Base-by-base conservation (phyloP, 53 echinoderm and acorn worm species). In the Holothuria leucospilota region DNA sequence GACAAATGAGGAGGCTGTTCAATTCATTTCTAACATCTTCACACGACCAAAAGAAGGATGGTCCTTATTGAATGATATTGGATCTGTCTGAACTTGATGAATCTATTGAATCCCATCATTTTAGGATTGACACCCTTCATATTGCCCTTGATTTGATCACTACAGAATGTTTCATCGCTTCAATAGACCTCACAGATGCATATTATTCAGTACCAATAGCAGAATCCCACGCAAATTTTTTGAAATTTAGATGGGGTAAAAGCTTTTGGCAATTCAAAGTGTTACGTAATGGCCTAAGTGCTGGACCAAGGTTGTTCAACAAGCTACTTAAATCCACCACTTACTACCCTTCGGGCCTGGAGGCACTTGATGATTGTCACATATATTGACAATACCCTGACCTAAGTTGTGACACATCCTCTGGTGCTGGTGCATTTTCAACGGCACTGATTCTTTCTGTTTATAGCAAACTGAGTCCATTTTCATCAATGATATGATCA, bases 1-100 rank as follows among this genome's bases (percentile, higher is more conserved):
- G 27, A 69, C 69, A 14, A 30, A 52, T 2, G 21, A 58, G n/a
- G 90, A 90, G 78, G 24, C 27, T 20, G 90, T 71, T 18, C 78
- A 90, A 86, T 90, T 90, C 69, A 66, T 86, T 23, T 85, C 86
- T 21, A 86, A 85, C 39, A 85, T 90, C 23, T 90, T 90, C 62
- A 90, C 86, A 18, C 65, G 86, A 62, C 62, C n/a, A n/a, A n/a
- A n/a, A 77, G 2, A 84, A 77, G 42, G 68, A 84, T 81, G 81
- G 24, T 7, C 26, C 62, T 34, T 58, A 53, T 21, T 3, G 60
- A 25, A 56, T 81, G 61, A 81, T 60, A 14, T 18, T 81, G n/a
- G 81, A 59, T 16, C 61, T 81, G 26, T 59, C 62, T 27, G 81
- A 81, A 13, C 30, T 81, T 6, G 62, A 81, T 60, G 15, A 59